Evolutionary conservation across 2,113 vertebrate species (phyloP), one percentile per base, ranked within the genome.

Genomic region (Dipodomys merriami): DNA sequence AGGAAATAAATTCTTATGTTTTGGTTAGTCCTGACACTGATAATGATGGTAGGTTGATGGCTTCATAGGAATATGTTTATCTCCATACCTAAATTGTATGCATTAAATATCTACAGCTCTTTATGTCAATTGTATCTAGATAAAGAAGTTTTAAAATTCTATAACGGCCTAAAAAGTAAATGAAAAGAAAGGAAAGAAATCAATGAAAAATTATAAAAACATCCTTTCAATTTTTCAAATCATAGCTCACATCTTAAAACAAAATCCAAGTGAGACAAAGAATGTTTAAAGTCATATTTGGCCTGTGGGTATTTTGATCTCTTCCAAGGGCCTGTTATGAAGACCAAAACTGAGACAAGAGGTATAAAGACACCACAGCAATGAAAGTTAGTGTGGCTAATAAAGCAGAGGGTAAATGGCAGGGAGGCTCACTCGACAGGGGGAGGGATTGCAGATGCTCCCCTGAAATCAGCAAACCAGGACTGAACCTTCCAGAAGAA

Each of bases 1-100:
- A 94, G 29, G 46, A 67, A 86, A 29, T 46, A 80, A 93, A 33
- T 88, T 81, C 16, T 23, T 84, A 81, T 85, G 64, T 39, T 23
- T 78, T 16, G 11, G 15, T 86, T 7, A 15, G 30, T 53, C 29
- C 35, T 35, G 7, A 57, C 53, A 57, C 12, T 83, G 9, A 62
- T 39, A 72, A 29, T 57, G 65, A 78, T 53, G 53, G 44, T 57
- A 10, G n/a, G 19, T 72, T 79, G 19, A 72, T 76, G 22, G 5
- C 29, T 83, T 46, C 25, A 49, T 78, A 35, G 53, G 2, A 22
- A 1, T 72, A 39, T 84, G 23, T 68, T 79, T 72, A 27, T 33
- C 39, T 85, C 73, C 16, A 53, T 68, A 44, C 10, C 53, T 4
- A 72, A 29, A 46, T 30, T 92, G 7, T 84, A 46, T 69, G 4